Percentiles rank a stretch among this genome's conserved stretches.
phyloP scores from a whole-genome alignment of 92 coral and sea anemone species.

The Scolanthus callimorphus region DNA sequence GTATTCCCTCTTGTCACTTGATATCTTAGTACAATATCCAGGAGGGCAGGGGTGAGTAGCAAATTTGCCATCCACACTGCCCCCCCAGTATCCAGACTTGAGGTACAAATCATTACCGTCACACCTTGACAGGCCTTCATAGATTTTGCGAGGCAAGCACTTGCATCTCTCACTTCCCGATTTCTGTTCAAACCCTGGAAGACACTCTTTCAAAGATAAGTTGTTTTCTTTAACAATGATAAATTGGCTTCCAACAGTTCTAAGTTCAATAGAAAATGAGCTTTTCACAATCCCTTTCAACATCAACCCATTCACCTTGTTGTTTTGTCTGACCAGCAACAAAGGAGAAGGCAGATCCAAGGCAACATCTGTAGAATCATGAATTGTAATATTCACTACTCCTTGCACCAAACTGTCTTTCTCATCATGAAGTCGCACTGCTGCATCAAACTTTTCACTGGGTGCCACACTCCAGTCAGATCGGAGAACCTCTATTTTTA shows the following conservation, averaged over 20 bases:
- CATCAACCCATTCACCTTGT: slow-evolving; percentile 7
- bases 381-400: slow-evolving; percentile 49
- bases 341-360: slow-evolving; percentile 69
- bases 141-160: slow-evolving; percentile 29
- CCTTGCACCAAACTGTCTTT: slow-evolving; percentile 76
- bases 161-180: slow-evolving; percentile 30
- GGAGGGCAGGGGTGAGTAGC: slow-evolving; percentile 64
- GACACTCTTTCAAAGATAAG: slow-evolving; percentile 40
- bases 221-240: slow-evolving; percentile 13
- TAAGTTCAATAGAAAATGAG: slow-evolving; percentile 39
- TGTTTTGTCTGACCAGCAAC: slow-evolving; percentile 53
- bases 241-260: slow-evolving; percentile 63
- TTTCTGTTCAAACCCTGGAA: slow-evolving; percentile 53
- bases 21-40: slow-evolving; percentile 29
- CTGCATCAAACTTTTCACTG: slow-evolving; percentile 58
- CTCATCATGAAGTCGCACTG: slow-evolving; percentile 72
- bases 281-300: slow-evolving; percentile 32
- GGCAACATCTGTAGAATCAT: slow-evolving; percentile 10
- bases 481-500: slow-evolving; percentile 37
- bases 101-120: slow-evolving; percentile 54
- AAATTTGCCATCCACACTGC: slow-evolving; percentile 29
- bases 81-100: slow-evolving; percentile 84
- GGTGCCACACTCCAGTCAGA: slow-evolving; percentile 77
- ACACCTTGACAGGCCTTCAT: slow-evolving; percentile 52
- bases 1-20: slow-evolving; percentile 15